Evolutionary conservation across 2,888 invertebrate genomes (phyloP).

Genomic region (Pollenia griseotomentosa): DNA sequence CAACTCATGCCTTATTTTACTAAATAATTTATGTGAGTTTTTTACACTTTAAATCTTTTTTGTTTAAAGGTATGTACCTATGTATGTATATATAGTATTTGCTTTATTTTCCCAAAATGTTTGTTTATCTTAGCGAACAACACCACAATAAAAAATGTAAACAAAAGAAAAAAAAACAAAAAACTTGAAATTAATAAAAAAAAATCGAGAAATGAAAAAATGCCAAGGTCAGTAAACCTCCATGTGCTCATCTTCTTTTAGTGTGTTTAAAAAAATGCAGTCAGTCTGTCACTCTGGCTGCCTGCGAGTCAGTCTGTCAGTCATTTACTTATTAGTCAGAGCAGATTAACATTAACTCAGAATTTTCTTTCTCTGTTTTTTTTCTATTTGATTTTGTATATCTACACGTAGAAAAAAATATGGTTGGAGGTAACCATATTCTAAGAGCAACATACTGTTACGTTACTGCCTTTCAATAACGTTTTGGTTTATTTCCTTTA

Average conservation of each 20-base stretch:
- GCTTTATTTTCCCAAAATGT: slow-evolving; percentile 50
- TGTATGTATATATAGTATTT: slow-evolving; percentile 19
- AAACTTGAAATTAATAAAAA: slow-evolving; percentile 41
- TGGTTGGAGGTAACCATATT: too few relatives aligned
- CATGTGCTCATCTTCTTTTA: slow-evolving; percentile 58
- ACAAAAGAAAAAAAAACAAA: slow-evolving; percentile 50
- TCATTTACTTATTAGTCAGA: slow-evolving; percentile 46
- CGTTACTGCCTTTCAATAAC: too few relatives aligned
- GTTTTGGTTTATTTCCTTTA: too few relatives aligned
- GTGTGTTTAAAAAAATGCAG: slow-evolving; percentile 47
- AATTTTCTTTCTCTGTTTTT: slow-evolving; percentile 5
- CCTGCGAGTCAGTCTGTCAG: slow-evolving; percentile 5
- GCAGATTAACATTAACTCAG: slow-evolving; percentile 26
- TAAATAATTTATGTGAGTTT: slow-evolving; percentile 66
- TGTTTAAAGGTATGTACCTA: slow-evolving; percentile 12
- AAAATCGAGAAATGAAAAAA: slow-evolving; percentile 56
- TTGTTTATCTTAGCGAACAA: slow-evolving; percentile 66
- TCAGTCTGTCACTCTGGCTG: not conserved
- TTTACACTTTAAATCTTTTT: slow-evolving; percentile 43
- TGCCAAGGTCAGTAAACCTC: slow-evolving; percentile 71
- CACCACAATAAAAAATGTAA: slow-evolving; percentile 62
- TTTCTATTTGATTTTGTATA: slow-evolving; percentile 23
- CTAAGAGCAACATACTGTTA: too few relatives aligned
- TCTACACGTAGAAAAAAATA: too few relatives aligned
- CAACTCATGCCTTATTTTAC: slow-evolving; percentile 65